These are phyloP conservation scores for Thripadectes ignobilis DNA, from an alignment of 2,797 vertebrate genomes.

Conservation along the genomic window DNA sequence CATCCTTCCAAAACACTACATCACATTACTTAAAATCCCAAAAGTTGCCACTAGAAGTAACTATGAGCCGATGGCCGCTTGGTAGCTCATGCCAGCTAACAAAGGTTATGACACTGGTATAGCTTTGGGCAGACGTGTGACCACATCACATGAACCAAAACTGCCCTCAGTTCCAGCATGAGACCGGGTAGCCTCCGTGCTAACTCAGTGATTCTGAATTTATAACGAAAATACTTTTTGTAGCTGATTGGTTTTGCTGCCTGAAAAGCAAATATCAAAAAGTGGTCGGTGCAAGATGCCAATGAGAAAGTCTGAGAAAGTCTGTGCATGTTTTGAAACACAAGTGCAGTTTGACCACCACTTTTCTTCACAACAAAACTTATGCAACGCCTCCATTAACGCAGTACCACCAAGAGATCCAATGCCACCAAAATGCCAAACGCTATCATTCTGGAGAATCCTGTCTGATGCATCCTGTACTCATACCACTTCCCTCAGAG, in stretches of 20 bases:
- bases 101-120: not conserved
- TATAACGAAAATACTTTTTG: not conserved
- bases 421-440: not conserved
- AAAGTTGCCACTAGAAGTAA: not conserved
- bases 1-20: not conserved
- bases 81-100: not conserved
- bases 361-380: not conserved
- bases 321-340: not conserved
- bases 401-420: not conserved
- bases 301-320: not conserved
- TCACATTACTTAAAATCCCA: not conserved
- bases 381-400: not conserved
- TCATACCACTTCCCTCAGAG: not conserved
- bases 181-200: not conserved
- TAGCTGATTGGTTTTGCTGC: not conserved
- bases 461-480: not conserved
- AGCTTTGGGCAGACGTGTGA: slow-evolving; percentile 17
- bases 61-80: not conserved
- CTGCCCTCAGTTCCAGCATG: not conserved
- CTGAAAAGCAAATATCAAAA: not conserved
- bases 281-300: not conserved
- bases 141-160: slow-evolving; percentile 40
- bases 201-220: not conserved
- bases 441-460: not conserved
- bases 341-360: not conserved